phyloP scores from a whole-genome alignment of 1,140 invertebrate genomes.

The Drosophila fuyamai region DNA sequence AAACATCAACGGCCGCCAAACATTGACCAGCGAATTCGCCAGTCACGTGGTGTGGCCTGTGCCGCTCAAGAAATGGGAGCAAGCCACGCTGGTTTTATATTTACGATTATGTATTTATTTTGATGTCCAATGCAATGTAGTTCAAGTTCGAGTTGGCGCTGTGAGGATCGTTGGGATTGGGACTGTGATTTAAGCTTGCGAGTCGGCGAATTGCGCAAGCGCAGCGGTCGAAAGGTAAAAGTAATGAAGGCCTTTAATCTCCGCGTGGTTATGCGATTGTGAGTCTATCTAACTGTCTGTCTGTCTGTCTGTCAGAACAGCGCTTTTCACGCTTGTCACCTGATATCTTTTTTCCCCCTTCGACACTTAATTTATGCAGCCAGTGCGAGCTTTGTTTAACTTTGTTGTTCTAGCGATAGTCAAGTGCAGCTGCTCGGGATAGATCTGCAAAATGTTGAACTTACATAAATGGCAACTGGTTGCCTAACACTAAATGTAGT shows the following conservation, averaged over 20 bases:
- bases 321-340: constrained; percentile 77
- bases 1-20: constrained; percentile 51
- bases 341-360: constrained; percentile 63
- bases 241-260: constrained; percentile 65
- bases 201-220: constrained; percentile 45
- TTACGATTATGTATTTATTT: constrained; percentile 62
- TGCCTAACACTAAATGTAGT: constrained; percentile 2
- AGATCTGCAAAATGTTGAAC: constrained; percentile 75
- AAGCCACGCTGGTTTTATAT: constrained; percentile 55
- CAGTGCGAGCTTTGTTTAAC: constrained; percentile 42
- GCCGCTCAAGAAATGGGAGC: constrained; percentile 67
- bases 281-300: constrained; percentile 14
- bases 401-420: constrained; percentile 31
- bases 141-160: constrained; percentile 75
- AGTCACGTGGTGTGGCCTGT: constrained; percentile 72
- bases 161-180: constrained; percentile 38
- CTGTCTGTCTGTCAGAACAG: constrained; percentile 35
- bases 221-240: constrained; percentile 35
- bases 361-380: constrained; percentile 69
- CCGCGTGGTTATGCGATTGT: constrained; percentile 20
- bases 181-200: neutral
- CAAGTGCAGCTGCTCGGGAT: constrained; percentile 31
- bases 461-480: constrained; percentile 75
- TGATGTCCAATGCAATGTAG: constrained; percentile 72
- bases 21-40: constrained; percentile 69